A percentile compares a stretch with the other conserved stretches of the same genome.
Conservation (phyloP, 2,797 vertebrate species). For the Enteromius afrohamiltoni region DNA sequence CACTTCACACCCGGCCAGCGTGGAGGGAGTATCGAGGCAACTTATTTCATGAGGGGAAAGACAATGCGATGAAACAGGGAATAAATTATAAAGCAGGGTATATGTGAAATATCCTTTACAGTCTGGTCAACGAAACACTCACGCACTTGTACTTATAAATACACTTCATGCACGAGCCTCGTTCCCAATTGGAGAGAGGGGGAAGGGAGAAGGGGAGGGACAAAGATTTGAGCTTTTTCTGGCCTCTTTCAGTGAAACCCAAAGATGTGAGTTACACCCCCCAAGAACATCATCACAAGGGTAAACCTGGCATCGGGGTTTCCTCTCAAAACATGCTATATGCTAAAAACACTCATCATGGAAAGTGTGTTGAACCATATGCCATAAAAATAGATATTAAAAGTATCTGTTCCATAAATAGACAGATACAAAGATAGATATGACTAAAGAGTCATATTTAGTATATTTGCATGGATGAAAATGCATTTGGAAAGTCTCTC, state of each 20-base stretch:
- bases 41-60: not conserved
- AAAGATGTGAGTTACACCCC: constrained; percentile 38
- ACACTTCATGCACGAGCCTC: not conserved
- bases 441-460: not conserved
- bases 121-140: not conserved
- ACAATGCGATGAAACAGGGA: not conserved
- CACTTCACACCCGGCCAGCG: constrained; percentile 35
- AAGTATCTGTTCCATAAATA: not conserved
- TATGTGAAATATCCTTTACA: not conserved
- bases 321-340: not conserved
- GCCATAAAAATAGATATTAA: not conserved
- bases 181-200: constrained; percentile 7
- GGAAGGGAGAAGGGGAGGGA: constrained; percentile 53
- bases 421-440: not conserved
- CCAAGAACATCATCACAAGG: not conserved
- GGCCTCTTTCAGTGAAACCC: constrained; percentile 54
- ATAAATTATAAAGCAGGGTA: not conserved
- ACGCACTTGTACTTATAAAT: constrained; percentile 2
- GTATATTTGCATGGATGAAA: not conserved
- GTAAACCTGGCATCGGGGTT: not conserved
- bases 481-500: not conserved
- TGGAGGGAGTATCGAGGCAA: constrained; percentile 31
- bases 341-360: not conserved
- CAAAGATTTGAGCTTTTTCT: constrained; percentile 48
- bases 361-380: not conserved